Conservation (phyloP, 2,797 vertebrate genomes). For the Steatocranus sp. region DNA sequence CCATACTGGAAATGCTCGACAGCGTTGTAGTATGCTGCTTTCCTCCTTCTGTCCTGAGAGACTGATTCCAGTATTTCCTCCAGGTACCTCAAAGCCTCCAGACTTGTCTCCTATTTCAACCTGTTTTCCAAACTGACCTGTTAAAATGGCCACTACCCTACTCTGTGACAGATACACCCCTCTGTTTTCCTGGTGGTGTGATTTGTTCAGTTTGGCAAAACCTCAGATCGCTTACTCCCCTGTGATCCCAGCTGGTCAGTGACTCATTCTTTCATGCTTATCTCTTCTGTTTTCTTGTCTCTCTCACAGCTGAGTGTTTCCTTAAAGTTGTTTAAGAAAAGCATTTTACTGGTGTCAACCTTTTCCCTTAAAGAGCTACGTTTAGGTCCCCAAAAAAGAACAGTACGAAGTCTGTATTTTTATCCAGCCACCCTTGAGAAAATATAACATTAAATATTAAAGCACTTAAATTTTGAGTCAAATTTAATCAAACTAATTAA, state of each 20-base stretch:
- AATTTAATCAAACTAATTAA: neutral
- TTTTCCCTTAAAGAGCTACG: neutral
- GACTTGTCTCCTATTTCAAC: conserved; percentile 14
- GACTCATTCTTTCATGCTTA: neutral
- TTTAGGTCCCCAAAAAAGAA: neutral
- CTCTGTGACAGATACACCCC: neutral
- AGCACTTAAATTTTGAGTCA: neutral
- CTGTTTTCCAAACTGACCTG: neutral
- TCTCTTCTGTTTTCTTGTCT: conserved; percentile 3
- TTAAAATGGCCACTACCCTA: neutral
- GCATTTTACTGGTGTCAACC: neutral
- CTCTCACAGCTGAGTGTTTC: neutral
- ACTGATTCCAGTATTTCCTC: neutral
- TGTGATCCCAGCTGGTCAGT: neutral
- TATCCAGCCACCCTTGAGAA: neutral
- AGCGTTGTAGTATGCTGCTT: conserved; percentile 4
- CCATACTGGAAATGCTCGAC: conserved; percentile 21
- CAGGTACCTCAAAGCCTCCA: neutral
- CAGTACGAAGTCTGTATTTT: neutral
- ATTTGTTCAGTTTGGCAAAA: conserved; percentile 38
- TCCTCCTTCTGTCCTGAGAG: conserved; percentile 25
- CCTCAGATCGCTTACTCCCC: neutral
- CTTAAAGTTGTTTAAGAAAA: too few relatives aligned
- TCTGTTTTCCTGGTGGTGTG: neutral
- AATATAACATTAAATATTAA: neutral